Percentiles rank a stretch among this genome's conserved stretches.
These are phyloP conservation scores for Cryptus armator DNA, from an alignment of 2,888 invertebrate species.

Conservation along the genomic window DNA sequence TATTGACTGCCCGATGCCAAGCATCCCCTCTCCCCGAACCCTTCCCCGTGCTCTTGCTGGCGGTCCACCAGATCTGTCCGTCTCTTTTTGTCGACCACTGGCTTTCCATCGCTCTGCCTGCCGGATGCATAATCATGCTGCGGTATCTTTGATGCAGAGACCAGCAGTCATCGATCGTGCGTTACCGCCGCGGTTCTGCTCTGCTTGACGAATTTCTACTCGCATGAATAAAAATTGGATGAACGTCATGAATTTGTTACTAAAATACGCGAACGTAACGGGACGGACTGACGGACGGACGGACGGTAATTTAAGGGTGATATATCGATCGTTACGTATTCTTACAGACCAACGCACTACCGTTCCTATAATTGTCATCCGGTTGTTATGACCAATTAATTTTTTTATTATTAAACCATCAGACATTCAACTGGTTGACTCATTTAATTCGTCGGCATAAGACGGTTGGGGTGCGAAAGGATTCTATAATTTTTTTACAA, in stretches of 20 bases:
- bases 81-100: conserved; percentile 41
- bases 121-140: conserved; percentile 76
- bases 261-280: conserved; percentile 26
- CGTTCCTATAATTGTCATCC: too few species aligned
- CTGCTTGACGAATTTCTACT: conserved; percentile 48
- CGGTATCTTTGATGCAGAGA: conserved; percentile 69
- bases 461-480: too few species aligned
- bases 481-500: too few species aligned
- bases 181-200: conserved; percentile 28
- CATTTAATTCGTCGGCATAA: too few species aligned
- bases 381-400: too few species aligned
- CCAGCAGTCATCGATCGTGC: conserved; percentile 67
- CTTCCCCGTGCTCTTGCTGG: conserved; percentile 36
- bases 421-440: too few species aligned
- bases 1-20: conserved; percentile 76
- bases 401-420: too few species aligned
- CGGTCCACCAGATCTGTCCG: conserved; percentile 25
- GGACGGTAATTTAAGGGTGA: too few species aligned
- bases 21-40: conserved; percentile 78
- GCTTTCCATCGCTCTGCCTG: conserved; percentile 46
- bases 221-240: conserved; percentile 8
- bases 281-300: too few species aligned
- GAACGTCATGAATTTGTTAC: conserved; percentile 14
- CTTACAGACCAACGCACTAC: too few species aligned
- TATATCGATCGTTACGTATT: too few species aligned